A percentile compares a stretch with the other conserved stretches of the same genome.
Evolutionary conservation across 2,797 vertebrate genomes (phyloP).

Genomic region (Neoniphon sammara): DNA sequence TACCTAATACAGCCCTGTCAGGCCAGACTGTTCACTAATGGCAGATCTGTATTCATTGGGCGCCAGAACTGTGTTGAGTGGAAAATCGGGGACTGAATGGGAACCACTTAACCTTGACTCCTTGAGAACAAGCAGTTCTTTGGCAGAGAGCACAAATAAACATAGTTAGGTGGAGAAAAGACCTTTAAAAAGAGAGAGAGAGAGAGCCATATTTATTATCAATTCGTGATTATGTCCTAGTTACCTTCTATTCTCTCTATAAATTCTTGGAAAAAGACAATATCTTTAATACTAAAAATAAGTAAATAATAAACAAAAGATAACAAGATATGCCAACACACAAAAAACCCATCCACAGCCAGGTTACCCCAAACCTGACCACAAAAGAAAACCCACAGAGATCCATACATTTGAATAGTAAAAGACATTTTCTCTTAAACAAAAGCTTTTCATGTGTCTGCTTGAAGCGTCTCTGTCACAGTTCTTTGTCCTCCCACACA

Average conservation of each 20-base stretch:
- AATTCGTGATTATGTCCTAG: constrained; percentile 63
- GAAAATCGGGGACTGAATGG: constrained; percentile 36
- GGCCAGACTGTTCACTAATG: constrained; percentile 28
- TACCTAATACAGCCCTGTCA: constrained; percentile 27
- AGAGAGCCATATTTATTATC: constrained; percentile 7
- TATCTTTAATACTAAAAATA: constrained; percentile 60
- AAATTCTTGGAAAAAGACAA: constrained; percentile 48
- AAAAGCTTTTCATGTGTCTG: constrained; percentile 41
- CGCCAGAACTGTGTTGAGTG: constrained; percentile 33
- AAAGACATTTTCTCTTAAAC: constrained; percentile 30
- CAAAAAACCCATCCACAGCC: constrained; percentile 19
- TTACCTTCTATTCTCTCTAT: constrained; percentile 52
- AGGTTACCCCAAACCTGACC: constrained; percentile 18
- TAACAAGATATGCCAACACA: constrained; percentile 50
- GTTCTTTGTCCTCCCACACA: constrained; percentile 46
- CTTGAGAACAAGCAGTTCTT: constrained; percentile 6
- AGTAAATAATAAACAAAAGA: constrained; percentile 57
- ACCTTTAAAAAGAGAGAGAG: background rate
- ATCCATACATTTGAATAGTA: constrained; percentile 41
- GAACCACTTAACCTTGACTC: background rate
- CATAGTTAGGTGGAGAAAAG: background rate
- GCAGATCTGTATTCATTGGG: constrained; percentile 49
- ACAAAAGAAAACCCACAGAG: constrained; percentile 26
- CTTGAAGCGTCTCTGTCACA: constrained; percentile 33
- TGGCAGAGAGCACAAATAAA: background rate